A percentile compares a stretch with the other conserved stretches of the same genome.
These are phyloP conservation scores for Mastomys coucha DNA, from an alignment of 2,113 vertebrate genomes.

Conservation along the genomic window DNA sequence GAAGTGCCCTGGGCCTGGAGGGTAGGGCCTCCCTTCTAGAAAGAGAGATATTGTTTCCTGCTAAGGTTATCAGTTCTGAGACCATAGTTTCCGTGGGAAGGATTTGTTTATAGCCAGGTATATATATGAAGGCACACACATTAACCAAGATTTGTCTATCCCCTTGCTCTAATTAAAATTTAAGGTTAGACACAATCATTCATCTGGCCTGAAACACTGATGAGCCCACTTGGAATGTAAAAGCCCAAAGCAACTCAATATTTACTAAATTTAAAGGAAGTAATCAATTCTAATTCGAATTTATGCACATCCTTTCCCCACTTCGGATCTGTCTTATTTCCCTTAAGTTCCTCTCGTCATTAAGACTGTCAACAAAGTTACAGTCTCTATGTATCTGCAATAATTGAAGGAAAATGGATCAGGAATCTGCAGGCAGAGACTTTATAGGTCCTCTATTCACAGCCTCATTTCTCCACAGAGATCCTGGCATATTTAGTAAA, in stretches of 20 bases:
- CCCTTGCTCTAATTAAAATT: slow-evolving; percentile 68
- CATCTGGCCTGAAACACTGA: slow-evolving; percentile 41
- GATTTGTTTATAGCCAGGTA: slow-evolving; percentile 41
- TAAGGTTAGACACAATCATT: slow-evolving; percentile 64
- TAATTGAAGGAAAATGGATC: slow-evolving; percentile 52
- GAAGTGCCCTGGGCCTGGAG: neutral
- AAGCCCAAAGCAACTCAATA: slow-evolving; percentile 67
- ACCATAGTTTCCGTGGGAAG: neutral
- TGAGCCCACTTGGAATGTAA: slow-evolving; percentile 50
- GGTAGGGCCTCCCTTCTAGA: neutral
- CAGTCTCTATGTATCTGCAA: neutral
- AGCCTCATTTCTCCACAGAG: slow-evolving; percentile 11
- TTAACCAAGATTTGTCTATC: slow-evolving; percentile 59
- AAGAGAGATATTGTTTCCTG: neutral
- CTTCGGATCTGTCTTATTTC: slow-evolving; percentile 44
- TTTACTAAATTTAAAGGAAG: slow-evolving; percentile 72
- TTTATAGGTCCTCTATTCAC: neutral
- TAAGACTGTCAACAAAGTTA: slow-evolving; percentile 52
- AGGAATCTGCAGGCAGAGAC: neutral
- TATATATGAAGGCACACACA: neutral
- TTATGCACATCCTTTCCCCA: slow-evolving; percentile 53
- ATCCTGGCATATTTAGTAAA: slow-evolving; percentile 17
- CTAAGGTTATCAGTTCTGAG: neutral
- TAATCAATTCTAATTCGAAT: slow-evolving; percentile 65
- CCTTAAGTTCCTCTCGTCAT: slow-evolving; percentile 57